phyloP scores from a whole-genome alignment of 2,797 vertebrate genomes.

The Halcyon badia region DNA sequence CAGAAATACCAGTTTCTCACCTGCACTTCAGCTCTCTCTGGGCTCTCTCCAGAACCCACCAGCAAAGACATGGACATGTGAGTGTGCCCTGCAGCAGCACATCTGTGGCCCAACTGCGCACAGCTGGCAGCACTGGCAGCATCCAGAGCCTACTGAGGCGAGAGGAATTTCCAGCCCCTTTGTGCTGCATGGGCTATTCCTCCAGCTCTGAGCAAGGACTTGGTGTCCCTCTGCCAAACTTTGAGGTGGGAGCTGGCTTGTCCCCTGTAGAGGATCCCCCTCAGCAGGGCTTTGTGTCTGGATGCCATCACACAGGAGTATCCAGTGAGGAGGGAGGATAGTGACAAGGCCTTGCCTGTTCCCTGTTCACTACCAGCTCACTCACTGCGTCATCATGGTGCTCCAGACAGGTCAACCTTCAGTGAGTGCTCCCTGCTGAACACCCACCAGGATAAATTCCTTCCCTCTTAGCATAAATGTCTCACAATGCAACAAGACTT shows the following conservation, averaged over 20 bases:
- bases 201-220: neutral
- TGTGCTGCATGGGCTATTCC: neutral
- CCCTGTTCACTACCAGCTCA: neutral
- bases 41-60: neutral
- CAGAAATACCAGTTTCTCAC: neutral
- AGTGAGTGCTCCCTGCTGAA: neutral
- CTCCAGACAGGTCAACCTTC: neutral
- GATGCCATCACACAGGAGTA: neutral
- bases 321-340: neutral
- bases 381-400: neutral
- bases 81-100: neutral
- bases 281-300: neutral
- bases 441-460: neutral
- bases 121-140: neutral
- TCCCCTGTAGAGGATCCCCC: neutral
- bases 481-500: neutral
- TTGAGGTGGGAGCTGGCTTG: neutral
- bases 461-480: slow-evolving; percentile 35
- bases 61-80: neutral
- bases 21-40: neutral
- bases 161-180: neutral
- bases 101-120: neutral
- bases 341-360: neutral
- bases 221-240: neutral
- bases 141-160: neutral